These are phyloP conservation scores for Esox lucius DNA, from an alignment of 2,797 vertebrate species.

Conservation along the genomic window DNA sequence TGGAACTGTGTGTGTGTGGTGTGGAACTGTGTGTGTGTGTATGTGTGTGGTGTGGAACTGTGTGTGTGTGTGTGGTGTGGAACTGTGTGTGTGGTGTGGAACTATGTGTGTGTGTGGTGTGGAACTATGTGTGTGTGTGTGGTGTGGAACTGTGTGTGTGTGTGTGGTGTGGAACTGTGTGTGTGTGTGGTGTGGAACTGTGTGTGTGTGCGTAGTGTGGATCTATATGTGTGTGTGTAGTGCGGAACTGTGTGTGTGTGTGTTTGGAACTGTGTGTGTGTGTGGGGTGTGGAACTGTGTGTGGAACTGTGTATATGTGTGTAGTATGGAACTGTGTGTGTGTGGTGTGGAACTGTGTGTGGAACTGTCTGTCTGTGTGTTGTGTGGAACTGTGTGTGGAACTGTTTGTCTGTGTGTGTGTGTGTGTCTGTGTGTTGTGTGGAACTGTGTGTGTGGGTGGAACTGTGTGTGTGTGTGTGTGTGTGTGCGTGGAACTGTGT, in stretches of 20 bases:
- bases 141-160: background rate
- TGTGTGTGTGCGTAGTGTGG: background rate
- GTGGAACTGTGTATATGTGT: background rate
- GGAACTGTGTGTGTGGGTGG: background rate
- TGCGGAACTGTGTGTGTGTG: too few relatives aligned
- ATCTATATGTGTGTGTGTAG: too few relatives aligned
- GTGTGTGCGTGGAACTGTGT: too few relatives aligned
- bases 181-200: too few relatives aligned
- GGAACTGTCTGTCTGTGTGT: background rate
- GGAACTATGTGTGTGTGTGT: too few relatives aligned
- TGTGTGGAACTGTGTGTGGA: too few relatives aligned
- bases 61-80: background rate
- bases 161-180: background rate
- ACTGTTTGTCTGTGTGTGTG: background rate
- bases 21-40: background rate
- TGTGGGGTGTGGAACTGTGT: background rate
- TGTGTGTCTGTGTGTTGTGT: background rate
- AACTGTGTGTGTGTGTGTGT: background rate
- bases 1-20: too few relatives aligned
- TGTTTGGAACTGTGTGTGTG: background rate
- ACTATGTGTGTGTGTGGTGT: background rate
- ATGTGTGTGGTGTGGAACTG: constrained; percentile 1
- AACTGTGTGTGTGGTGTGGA: background rate
- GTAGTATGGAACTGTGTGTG: too few relatives aligned
- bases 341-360: too few relatives aligned